These are phyloP conservation scores for Xiphydria camelus DNA, from an alignment of 2,888 invertebrate genomes.

Conservation along the genomic window DNA sequence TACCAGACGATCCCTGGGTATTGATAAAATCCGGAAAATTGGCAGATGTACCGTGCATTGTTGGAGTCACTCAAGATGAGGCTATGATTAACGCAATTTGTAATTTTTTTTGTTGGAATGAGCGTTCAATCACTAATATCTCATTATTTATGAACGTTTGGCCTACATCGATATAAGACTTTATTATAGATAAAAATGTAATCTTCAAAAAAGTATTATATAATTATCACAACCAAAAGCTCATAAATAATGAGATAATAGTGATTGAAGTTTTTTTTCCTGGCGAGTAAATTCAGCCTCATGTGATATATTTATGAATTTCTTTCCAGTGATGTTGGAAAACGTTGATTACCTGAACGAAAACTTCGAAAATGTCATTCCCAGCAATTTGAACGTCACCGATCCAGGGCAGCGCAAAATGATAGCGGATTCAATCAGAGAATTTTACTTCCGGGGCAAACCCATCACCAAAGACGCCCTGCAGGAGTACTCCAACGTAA, in stretches of 20 bases:
- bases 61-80: constrained; percentile 41
- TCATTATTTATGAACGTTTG: too few species aligned
- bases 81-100: constrained; percentile 23
- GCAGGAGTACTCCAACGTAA: constrained; percentile 27
- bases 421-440: constrained; percentile 33
- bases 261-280: too few species aligned
- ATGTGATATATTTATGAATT: too few species aligned
- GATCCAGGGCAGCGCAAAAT: constrained; percentile 29
- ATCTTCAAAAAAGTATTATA: constrained; percentile 8
- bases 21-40: constrained; percentile 44
- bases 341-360: constrained; percentile 37
- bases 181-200: too few species aligned
- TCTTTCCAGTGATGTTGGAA: constrained; percentile 28
- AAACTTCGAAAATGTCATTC: constrained; percentile 45
- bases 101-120: too few species aligned
- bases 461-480: constrained; percentile 31
- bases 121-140: too few species aligned
- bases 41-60: constrained; percentile 44
- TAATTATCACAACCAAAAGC: too few species aligned
- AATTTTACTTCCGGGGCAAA: constrained; percentile 46
- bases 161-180: too few species aligned
- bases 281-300: too few species aligned
- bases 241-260: too few species aligned
- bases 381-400: constrained; percentile 45
- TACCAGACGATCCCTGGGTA: constrained; percentile 46